A percentile compares a stretch with the other conserved stretches of the same genome.
These are phyloP conservation scores for Lepidothrix coronata DNA, from an alignment of 2,113 vertebrate species.

Conservation along the genomic window DNA sequence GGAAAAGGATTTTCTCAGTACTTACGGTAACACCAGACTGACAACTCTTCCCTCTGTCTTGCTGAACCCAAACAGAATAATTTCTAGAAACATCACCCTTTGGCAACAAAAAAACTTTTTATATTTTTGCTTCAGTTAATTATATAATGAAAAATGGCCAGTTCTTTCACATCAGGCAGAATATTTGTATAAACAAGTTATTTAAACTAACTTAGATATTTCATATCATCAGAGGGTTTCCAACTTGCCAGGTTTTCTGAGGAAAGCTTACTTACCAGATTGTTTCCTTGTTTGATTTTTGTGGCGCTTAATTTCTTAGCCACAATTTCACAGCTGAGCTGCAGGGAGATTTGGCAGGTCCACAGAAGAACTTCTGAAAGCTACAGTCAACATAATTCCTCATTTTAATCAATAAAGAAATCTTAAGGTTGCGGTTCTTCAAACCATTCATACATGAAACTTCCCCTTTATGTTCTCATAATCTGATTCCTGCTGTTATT, in stretches of 20 bases:
- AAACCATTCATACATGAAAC: not conserved
- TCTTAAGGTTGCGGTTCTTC: not conserved
- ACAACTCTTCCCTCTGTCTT: not conserved
- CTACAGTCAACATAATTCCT: not conserved
- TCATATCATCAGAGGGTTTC: not conserved
- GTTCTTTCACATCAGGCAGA: not conserved
- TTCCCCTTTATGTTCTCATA: conserved; percentile 1
- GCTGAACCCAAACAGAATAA: not conserved
- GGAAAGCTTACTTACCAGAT: not conserved
- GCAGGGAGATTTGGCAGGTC: not conserved
- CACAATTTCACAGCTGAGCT: not conserved
- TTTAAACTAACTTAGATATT: not conserved
- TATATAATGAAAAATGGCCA: not conserved
- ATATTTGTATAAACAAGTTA: not conserved
- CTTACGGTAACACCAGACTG: not conserved
- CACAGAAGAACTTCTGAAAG: not conserved
- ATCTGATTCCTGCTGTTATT: conserved; percentile 30
- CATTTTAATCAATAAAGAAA: not conserved
- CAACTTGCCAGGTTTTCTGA: not conserved
- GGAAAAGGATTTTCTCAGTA: not conserved
- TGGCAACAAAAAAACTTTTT: not conserved
- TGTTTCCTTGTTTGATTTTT: not conserved
- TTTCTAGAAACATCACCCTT: not conserved
- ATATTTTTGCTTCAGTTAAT: not conserved
- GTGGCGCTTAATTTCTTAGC: not conserved